Percentiles rank a stretch among this genome's conserved stretches.
These are phyloP conservation scores for Onthophagus sagittarius DNA, from an alignment of 2,888 invertebrate genomes.

Conservation along the genomic window DNA sequence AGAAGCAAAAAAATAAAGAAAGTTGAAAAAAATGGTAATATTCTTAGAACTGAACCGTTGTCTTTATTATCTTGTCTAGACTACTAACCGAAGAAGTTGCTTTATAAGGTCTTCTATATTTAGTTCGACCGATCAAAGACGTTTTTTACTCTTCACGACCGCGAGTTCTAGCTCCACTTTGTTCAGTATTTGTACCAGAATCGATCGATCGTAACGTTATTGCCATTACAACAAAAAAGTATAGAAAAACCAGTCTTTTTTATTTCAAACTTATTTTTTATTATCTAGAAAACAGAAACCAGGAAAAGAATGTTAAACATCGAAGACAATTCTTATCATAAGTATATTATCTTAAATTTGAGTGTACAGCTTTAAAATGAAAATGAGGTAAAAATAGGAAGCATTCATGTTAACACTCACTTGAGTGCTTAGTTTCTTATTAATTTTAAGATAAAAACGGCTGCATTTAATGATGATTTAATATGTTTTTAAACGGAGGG, in stretches of 20 bases:
- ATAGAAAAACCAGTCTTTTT: neutral
- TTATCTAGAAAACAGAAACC: neutral
- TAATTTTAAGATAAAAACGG: neutral
- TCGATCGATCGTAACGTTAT: neutral
- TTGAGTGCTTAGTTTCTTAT: neutral
- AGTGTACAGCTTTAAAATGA: too few relatives aligned
- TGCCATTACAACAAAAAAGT: neutral
- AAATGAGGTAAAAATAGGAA: neutral
- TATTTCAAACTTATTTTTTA: neutral
- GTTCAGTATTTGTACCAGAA: neutral
- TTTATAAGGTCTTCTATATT: neutral
- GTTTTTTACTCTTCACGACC: neutral
- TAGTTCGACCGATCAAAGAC: neutral
- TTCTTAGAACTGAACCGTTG: neutral
- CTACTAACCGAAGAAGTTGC: neutral
- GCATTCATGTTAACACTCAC: neutral
- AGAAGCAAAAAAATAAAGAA: neutral
- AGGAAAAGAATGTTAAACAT: neutral
- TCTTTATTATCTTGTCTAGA: neutral
- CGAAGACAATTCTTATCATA: neutral
- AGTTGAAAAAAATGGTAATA: too few relatives aligned
- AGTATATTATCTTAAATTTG: too few relatives aligned
- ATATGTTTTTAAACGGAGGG: neutral
- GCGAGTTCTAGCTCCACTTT: neutral
- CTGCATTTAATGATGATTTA: neutral